phyloP scores from a whole-genome alignment of 2,113 vertebrate species.

The Boulengeromyrus knoepffleri region DNA sequence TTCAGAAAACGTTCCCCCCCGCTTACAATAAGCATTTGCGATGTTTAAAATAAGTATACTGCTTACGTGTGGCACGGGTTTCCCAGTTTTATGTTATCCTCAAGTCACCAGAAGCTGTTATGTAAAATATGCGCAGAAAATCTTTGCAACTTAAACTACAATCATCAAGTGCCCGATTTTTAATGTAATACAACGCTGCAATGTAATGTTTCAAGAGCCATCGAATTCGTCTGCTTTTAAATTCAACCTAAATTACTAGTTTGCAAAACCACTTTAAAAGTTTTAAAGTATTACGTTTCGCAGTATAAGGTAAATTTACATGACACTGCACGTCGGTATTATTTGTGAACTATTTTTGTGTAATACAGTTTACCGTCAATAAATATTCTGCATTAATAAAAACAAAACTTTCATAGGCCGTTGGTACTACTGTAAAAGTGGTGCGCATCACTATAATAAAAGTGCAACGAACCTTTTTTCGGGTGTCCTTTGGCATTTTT shows the following conservation, averaged over 20 bases:
- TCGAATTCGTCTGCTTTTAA: neutral
- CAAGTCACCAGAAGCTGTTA: neutral
- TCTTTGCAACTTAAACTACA: neutral
- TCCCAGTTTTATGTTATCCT: neutral
- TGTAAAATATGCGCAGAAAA: neutral
- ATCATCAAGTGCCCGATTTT: neutral
- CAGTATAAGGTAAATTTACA: neutral
- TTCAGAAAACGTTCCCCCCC: neutral
- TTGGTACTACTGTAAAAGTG: neutral
- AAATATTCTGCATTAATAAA: neutral
- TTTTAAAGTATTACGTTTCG: neutral
- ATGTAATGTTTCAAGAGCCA: neutral
- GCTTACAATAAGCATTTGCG: neutral
- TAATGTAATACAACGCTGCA: neutral
- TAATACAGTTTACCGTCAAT: neutral
- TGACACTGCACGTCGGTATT: neutral
- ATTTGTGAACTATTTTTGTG: neutral
- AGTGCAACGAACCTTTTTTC: constrained; percentile 35
- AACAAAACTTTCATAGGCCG: constrained; percentile 28
- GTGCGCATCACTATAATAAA: constrained; percentile 2
- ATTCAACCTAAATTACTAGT: neutral
- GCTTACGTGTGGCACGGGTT: neutral
- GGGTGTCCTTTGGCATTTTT: constrained; percentile 28
- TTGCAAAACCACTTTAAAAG: neutral
- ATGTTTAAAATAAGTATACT: neutral